phyloP scores from a whole-genome alignment of 1,140 invertebrate genomes.

The Teleopsis dalmanni region DNA sequence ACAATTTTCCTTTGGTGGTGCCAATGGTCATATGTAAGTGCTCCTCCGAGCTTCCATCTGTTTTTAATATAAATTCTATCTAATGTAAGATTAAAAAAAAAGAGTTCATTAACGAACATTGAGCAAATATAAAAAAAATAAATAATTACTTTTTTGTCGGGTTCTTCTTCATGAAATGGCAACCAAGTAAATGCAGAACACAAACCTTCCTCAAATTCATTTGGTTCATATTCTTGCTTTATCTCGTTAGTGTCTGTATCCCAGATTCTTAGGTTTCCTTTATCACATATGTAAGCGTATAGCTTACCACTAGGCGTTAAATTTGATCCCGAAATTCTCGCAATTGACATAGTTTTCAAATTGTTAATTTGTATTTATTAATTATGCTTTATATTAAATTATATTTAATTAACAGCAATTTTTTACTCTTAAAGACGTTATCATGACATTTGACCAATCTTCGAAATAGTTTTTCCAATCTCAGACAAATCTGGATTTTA shows the following conservation, averaged over 20 bases:
- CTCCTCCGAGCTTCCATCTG: constrained; percentile 5
- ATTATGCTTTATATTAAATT: too few relatives aligned
- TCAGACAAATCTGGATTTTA: too few relatives aligned
- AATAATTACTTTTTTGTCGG: constrained; percentile 6
- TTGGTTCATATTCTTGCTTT: constrained; percentile 75
- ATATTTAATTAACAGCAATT: too few relatives aligned
- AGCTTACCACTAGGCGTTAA: constrained; percentile 68
- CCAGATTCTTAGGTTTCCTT: constrained; percentile 77
- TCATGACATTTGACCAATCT: too few relatives aligned
- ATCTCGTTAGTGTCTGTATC: constrained; percentile 65
- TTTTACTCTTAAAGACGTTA: too few relatives aligned
- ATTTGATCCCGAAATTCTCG: too few relatives aligned
- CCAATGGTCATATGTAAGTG: too few relatives aligned
- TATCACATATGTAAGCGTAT: constrained; percentile 63
- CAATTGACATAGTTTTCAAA: too few relatives aligned
- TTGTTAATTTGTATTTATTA: too few relatives aligned
- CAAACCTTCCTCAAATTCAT: constrained; percentile 67
- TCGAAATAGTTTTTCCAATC: too few relatives aligned
- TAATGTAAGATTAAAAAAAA: not conserved
- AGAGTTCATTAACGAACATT: too few relatives aligned
- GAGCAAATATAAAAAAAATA: too few relatives aligned
- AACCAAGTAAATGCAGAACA: constrained; percentile 71
- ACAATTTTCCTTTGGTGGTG: not conserved
- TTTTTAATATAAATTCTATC: not conserved
- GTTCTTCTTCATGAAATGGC: constrained; percentile 20